Conservation (phyloP, 1,140 invertebrate genomes). For the Eumaeus atala region DNA sequence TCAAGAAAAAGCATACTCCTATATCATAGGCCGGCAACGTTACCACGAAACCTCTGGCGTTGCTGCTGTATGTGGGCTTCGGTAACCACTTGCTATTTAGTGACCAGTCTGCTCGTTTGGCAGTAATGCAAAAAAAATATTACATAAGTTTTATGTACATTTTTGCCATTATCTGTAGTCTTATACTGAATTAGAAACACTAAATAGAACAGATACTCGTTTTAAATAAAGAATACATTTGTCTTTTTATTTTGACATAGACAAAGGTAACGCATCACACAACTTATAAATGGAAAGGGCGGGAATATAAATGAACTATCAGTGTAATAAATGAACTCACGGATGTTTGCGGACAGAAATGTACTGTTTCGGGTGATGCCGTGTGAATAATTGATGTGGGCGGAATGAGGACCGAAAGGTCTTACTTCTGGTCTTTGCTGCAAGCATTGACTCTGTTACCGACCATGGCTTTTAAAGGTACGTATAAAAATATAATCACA, state of each 20-base stretch:
- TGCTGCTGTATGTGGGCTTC: too few species aligned
- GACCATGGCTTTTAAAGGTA: slow-evolving; percentile 64
- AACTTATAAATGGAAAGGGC: slow-evolving; percentile 22
- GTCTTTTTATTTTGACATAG: neutral
- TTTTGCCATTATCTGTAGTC: too few species aligned
- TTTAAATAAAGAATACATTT: neutral
- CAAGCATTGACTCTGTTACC: slow-evolving; percentile 59
- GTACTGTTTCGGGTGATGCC: slow-evolving; percentile 50
- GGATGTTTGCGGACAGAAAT: slow-evolving; percentile 35
- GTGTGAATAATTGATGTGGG: slow-evolving; percentile 39
- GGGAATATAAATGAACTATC: slow-evolving; percentile 21
- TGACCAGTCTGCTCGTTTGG: too few species aligned
- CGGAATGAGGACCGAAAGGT: slow-evolving; percentile 59
- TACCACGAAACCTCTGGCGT: too few species aligned
- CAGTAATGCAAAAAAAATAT: too few species aligned
- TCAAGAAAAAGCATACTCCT: too few species aligned
- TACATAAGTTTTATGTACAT: too few species aligned
- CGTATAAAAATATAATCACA: slow-evolving; percentile 15
- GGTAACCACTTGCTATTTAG: too few species aligned
- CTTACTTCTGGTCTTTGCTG: slow-evolving; percentile 61
- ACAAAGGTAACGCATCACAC: neutral
- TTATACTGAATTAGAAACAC: too few species aligned
- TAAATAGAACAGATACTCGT: too few species aligned
- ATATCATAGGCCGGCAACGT: too few species aligned
- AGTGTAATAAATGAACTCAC: slow-evolving; percentile 34